phyloP scores from a whole-genome alignment of 2,797 vertebrate species.

The Microcaecilia unicolor region DNA sequence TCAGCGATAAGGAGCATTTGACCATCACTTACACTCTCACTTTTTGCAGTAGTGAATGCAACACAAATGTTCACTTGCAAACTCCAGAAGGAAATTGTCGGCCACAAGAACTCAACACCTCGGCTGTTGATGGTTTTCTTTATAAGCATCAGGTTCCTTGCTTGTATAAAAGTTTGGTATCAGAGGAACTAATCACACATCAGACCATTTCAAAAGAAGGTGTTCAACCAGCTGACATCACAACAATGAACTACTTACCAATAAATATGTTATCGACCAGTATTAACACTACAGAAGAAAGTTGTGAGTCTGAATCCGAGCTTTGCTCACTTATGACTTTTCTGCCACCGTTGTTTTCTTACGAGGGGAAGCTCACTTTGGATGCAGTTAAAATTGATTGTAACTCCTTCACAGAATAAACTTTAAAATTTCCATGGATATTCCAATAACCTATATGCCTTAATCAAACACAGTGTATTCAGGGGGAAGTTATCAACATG shows the following conservation, averaged over 20 bases:
- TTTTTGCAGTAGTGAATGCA: rapidly evolving
- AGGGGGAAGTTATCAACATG: too few species aligned
- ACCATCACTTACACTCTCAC: neutral
- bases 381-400: conserved; percentile 67
- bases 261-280: neutral
- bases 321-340: conserved; percentile 30
- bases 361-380: conserved; percentile 63
- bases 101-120: neutral
- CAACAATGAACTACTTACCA: conserved; percentile 8
- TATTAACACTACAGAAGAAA: neutral
- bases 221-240: conserved; percentile 22
- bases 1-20: rapidly evolving
- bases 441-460: too few species aligned
- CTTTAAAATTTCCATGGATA: too few species aligned
- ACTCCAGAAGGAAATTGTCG: rapidly evolving
- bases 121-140: rapidly evolving
- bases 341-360: conserved; percentile 4
- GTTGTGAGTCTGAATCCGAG: conserved; percentile 19
- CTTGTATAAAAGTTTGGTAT: conserved; percentile 62
- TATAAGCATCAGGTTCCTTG: conserved; percentile 10
- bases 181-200: conserved; percentile 45
- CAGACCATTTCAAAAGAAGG: neutral
- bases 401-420: conserved; percentile 34
- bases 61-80: rapidly evolving
- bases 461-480: too few species aligned